phyloP scores from a whole-genome alignment of 2,113 vertebrate species.

The Nycticebus coucang region DNA sequence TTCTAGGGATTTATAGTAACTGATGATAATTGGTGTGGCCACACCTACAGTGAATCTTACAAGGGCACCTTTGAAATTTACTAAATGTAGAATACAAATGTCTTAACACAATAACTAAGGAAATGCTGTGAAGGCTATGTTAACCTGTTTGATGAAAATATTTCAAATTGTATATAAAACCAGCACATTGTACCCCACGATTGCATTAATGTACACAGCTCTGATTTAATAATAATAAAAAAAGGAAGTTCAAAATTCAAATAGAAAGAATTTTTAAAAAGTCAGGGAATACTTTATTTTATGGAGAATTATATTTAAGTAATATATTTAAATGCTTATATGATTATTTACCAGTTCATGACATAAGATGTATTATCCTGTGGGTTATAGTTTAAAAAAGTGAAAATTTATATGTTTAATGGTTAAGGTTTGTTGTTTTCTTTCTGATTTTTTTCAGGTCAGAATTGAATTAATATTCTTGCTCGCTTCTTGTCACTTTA shows the following conservation, averaged over 20 bases:
- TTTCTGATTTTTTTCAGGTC: not conserved
- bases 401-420: not conserved
- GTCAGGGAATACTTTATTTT: not conserved
- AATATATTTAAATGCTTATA: not conserved
- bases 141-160: too few species aligned
- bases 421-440: not conserved
- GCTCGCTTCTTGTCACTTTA: not conserved
- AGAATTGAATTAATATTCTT: not conserved
- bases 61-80: too few species aligned
- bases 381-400: not conserved
- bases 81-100: too few species aligned
- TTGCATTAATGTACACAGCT: too few species aligned
- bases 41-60: too few species aligned
- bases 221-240: too few species aligned
- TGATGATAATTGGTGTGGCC: not conserved
- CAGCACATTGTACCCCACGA: too few species aligned
- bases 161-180: too few species aligned
- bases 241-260: constrained; percentile 29
- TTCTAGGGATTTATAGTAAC: constrained; percentile 14
- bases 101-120: too few species aligned
- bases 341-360: not conserved
- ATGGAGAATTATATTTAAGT: not conserved
- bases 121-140: too few species aligned
- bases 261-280: not conserved
- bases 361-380: not conserved